Percentiles rank a stretch among this genome's conserved stretches.
These are phyloP conservation scores for Caenorhabditis plicata DNA, from an alignment of 2,888 invertebrate genomes.

Conservation along the genomic window DNA sequence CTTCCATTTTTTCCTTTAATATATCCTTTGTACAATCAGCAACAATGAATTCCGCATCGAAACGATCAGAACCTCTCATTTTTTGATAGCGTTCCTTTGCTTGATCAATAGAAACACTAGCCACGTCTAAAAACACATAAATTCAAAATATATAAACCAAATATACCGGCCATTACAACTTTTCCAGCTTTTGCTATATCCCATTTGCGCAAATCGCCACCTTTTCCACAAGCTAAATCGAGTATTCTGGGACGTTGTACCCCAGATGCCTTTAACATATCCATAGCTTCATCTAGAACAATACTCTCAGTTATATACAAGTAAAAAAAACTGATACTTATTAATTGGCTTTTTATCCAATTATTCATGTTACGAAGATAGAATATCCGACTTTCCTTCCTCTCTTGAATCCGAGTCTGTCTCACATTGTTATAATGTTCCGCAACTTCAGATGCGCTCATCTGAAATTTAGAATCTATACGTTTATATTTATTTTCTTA, in stretches of 20 bases:
- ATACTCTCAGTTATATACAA: not conserved
- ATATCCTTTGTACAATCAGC: slow-evolving; percentile 83
- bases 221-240: slow-evolving; percentile 97
- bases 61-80: slow-evolving; percentile 70
- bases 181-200: slow-evolving; percentile 44
- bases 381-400: slow-evolving; percentile 86
- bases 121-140: slow-evolving; percentile 74
- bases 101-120: slow-evolving; percentile 86
- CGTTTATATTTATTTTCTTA: not conserved
- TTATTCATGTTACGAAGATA: slow-evolving; percentile 96
- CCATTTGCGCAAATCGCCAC: slow-evolving; percentile 95
- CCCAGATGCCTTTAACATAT: slow-evolving; percentile 17
- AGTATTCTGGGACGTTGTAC: slow-evolving; percentile 71
- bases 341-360: slow-evolving; percentile 95
- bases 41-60: slow-evolving; percentile 84
- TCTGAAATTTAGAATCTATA: slow-evolving; percentile 7
- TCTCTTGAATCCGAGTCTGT: slow-evolving; percentile 79
- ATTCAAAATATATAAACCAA: not conserved
- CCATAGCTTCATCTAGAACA: slow-evolving; percentile 42
- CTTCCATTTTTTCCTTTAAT: not conserved
- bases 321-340: slow-evolving; percentile 71
- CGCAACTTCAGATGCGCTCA: slow-evolving; percentile 73
- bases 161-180: slow-evolving; percentile 61
- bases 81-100: slow-evolving; percentile 82
- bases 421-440: slow-evolving; percentile 88